Percentiles rank a stretch among this genome's conserved stretches.
These are phyloP conservation scores for Thymelicus acteon DNA, from an alignment of 2,888 invertebrate genomes.

Conservation along the genomic window DNA sequence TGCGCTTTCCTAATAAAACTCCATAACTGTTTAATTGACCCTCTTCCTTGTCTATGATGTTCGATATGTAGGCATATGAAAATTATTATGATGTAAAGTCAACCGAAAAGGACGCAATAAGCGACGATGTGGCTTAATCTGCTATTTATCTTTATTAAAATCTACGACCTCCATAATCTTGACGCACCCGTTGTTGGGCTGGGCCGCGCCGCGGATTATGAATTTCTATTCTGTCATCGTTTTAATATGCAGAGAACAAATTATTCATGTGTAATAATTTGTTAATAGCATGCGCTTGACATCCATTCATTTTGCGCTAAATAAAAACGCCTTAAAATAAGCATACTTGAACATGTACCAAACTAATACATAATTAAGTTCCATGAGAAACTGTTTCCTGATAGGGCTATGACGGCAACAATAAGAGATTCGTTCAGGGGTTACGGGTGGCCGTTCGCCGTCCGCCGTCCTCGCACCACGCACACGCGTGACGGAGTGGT, in stretches of 20 bases:
- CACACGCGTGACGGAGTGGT: constrained; percentile 32
- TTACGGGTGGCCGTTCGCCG: constrained; percentile 37
- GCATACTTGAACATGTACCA: neutral
- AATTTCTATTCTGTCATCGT: constrained; percentile 44
- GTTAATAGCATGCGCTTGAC: too few species aligned
- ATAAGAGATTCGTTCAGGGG: constrained; percentile 25
- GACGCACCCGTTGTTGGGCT: constrained; percentile 51
- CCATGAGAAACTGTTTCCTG: constrained; percentile 5
- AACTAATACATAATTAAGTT: constrained; percentile 10
- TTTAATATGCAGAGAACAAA: neutral
- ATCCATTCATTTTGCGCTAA: too few species aligned
- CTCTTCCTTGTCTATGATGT: constrained; percentile 29
- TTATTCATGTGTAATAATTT: neutral
- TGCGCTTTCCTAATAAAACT: neutral
- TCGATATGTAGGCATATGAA: constrained; percentile 43
- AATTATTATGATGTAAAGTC: constrained; percentile 53
- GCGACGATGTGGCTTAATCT: constrained; percentile 53
- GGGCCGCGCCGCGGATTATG: constrained; percentile 57
- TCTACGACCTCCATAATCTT: constrained; percentile 55
- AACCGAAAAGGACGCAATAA: constrained; percentile 56
- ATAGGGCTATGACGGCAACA: constrained; percentile 12
- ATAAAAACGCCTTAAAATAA: neutral
- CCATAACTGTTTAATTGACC: constrained; percentile 20
- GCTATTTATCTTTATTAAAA: constrained; percentile 70
- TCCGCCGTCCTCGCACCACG: neutral